A percentile compares a stretch with the other conserved stretches of the same genome.
phyloP scores from a whole-genome alignment of 2,113 vertebrate species.

The Holacanthus passer region DNA sequence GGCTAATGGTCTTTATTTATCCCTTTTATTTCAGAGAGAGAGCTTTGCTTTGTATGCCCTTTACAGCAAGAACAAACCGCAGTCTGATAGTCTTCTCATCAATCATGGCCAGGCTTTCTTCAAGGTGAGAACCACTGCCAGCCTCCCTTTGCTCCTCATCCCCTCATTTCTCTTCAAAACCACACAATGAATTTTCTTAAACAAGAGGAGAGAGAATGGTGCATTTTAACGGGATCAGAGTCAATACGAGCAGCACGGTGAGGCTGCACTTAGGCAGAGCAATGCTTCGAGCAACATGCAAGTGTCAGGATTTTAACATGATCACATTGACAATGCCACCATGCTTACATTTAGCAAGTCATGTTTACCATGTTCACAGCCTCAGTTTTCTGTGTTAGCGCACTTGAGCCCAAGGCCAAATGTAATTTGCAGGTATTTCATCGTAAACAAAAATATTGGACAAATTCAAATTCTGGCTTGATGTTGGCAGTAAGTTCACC shows the following conservation, averaged over 20 bases:
- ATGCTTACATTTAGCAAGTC: neutral
- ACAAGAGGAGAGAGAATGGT: neutral
- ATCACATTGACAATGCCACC: neutral
- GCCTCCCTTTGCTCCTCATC: neutral
- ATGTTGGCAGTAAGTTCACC: too few relatives aligned
- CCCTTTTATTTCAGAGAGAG: slow-evolving; percentile 74
- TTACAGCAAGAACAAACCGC: slow-evolving; percentile 88
- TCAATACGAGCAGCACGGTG: neutral
- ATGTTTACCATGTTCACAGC: too few relatives aligned
- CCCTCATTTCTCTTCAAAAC: neutral
- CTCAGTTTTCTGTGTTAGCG: neutral
- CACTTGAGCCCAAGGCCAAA: too few relatives aligned
- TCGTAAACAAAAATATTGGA: too few relatives aligned
- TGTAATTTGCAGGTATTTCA: too few relatives aligned
- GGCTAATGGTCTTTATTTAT: slow-evolving; percentile 30
- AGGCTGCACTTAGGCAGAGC: neutral
- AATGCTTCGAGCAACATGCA: too few relatives aligned
- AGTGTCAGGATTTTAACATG: too few relatives aligned
- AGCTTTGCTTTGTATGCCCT: slow-evolving; percentile 85
- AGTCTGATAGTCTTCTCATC: slow-evolving; percentile 82
- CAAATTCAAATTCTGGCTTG: too few relatives aligned
- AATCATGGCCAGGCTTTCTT: slow-evolving; percentile 83
- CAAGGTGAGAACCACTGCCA: slow-evolving; percentile 73
- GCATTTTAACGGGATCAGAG: neutral
- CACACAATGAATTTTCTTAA: neutral